These are phyloP conservation scores for Pissodes strobi DNA, from an alignment of 1,140 invertebrate genomes.

Conservation along the genomic window DNA sequence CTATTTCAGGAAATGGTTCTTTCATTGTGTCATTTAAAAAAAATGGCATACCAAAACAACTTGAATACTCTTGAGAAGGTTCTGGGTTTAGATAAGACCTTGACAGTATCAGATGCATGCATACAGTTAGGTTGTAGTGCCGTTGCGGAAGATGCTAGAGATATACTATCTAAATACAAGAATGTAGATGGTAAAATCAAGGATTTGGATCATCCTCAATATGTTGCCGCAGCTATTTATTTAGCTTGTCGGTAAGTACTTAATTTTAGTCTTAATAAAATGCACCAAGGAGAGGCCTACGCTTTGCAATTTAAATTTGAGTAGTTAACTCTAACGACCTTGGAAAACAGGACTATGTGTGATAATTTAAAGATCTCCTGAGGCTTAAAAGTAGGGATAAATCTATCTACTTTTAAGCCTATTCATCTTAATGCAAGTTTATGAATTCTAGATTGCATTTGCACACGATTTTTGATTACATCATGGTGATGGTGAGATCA, in stretches of 20 bases:
- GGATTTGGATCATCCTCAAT: constrained; percentile 56
- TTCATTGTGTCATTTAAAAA: constrained; percentile 54
- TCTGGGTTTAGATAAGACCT: constrained; percentile 52
- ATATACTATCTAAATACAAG: constrained; percentile 52
- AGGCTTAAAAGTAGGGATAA: no score
- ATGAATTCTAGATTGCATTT: no score
- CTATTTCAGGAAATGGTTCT: constrained; percentile 51
- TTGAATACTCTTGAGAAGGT: constrained; percentile 56
- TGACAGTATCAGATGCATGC: constrained; percentile 55
- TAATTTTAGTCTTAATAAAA: no score
- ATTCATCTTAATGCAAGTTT: no score
- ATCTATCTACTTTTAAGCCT: no score
- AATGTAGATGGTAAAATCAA: constrained; percentile 42
- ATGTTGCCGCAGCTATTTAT: constrained; percentile 56
- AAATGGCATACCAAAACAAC: constrained; percentile 54
- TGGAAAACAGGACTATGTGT: no score
- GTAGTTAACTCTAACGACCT: no score
- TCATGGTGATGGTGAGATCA: no score
- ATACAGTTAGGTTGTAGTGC: constrained; percentile 54
- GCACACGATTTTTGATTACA: no score
- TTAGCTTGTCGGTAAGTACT: constrained; percentile 52
- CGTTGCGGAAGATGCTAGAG: constrained; percentile 51
- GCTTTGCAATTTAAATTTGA: no score
- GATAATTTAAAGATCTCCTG: no score
- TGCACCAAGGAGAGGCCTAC: no score